Evolutionary conservation across 2,113 vertebrate species (phyloP), one percentile per base, ranked within the genome.

Genomic region (Peromyscus californicus): DNA sequence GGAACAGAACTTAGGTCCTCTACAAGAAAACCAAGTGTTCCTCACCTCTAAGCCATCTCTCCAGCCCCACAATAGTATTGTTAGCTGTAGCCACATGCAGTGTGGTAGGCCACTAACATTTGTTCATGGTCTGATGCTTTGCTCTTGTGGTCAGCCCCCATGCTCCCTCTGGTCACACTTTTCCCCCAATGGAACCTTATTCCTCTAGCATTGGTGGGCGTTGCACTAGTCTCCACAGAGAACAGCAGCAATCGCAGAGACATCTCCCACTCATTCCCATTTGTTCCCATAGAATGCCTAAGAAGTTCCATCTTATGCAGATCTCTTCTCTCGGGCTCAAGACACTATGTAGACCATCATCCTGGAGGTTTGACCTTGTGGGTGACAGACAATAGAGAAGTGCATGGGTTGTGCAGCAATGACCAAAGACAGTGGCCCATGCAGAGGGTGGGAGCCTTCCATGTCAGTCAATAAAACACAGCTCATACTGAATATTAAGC

Each of bases 161-260:
- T 6, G 26, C 11, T 65, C 61, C 39, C 83, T 61, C 54, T 59
- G 36, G 36, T 26, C 7, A 5, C 36, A 5, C 15, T 1, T 4
- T 31, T 7, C 24, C 5, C 5, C 3, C 7, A 5, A 0, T 22
- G 29, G 11, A 57, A 15, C 26, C 13, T n/a, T 17, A 13, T 45
- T 26, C 39, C 6, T 57, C 26, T 19, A 19, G 63, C 5, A 7
- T 13, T 29, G 29, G 7, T 7, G n/a, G 24, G 36, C 42, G 36
- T 7, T 63, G 57, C 31, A 10, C 11, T 24, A 15, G 4, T 75
- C 39, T 61, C 5, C 61, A 36, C 39, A 17, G 42, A n/a, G 72
- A 45, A 15, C 17, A 9, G 3, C 26, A 24, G 17, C 3, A 3
- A 48, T 24, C 19, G 2, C 31, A 42, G 74, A 12, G 72, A 2